These are phyloP conservation scores for Chromobotia macracanthus DNA, from an alignment of 2,797 vertebrate genomes.

Conservation along the genomic window DNA sequence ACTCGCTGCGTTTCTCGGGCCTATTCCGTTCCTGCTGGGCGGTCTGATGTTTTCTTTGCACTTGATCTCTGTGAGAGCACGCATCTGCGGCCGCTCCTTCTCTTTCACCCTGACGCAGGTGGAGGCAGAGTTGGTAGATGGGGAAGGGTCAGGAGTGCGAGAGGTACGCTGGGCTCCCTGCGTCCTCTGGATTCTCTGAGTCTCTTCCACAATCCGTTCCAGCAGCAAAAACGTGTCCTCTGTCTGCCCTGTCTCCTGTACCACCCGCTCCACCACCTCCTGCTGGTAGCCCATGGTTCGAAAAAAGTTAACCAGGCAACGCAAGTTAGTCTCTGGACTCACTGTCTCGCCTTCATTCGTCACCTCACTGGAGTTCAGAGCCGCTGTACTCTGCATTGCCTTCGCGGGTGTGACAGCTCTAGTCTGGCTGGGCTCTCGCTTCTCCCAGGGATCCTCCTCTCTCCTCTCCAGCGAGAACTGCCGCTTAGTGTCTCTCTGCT, in stretches of 20 bases:
- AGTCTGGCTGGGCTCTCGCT: constrained; percentile 62
- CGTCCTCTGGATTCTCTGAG: constrained; percentile 59
- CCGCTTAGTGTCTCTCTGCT: constrained; percentile 91
- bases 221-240: constrained; percentile 89
- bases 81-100: constrained; percentile 62
- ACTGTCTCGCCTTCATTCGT: constrained; percentile 74
- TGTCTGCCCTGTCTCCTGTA: constrained; percentile 84
- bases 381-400: constrained; percentile 37
- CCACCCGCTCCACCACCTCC: constrained; percentile 90
- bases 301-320: constrained; percentile 94
- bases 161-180: constrained; percentile 58
- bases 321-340: constrained; percentile 82
- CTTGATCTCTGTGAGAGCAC: constrained; percentile 57
- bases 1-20: constrained; percentile 71
- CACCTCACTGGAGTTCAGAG: constrained; percentile 61
- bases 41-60: constrained; percentile 78
- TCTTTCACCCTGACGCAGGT: constrained; percentile 63
- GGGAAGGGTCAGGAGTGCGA: constrained; percentile 53
- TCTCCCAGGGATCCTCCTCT: constrained; percentile 75
- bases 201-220: constrained; percentile 92
- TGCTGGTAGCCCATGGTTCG: constrained; percentile 96
- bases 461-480: constrained; percentile 88
- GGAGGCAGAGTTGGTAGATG: constrained; percentile 51
- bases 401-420: constrained; percentile 68
- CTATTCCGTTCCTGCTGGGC: constrained; percentile 72